Evolutionary conservation across 2,888 invertebrate genomes (phyloP).

Genomic region (Oligia fasciuncula): DNA sequence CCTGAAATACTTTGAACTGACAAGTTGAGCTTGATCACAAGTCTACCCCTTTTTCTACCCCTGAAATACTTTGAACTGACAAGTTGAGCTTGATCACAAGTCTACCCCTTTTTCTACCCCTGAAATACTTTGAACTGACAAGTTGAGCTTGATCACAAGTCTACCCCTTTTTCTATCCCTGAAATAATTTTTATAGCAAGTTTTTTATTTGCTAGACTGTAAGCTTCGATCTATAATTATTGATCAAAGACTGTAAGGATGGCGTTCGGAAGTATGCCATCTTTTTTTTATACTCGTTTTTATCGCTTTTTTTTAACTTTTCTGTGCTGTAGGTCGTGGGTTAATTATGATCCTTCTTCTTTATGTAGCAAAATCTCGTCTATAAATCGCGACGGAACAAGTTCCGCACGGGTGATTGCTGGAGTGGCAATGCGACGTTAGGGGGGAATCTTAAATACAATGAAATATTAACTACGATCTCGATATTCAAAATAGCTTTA

Average conservation of each 20-base stretch:
- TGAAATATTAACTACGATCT: constrained; percentile 30
- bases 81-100: neutral
- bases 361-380: neutral
- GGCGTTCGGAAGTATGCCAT: neutral
- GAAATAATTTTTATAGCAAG: neutral
- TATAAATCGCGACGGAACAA: neutral
- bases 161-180: neutral
- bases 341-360: neutral
- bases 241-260: too few relatives aligned
- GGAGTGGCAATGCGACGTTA: neutral
- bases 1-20: neutral
- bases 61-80: neutral
- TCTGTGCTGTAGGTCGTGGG: too few relatives aligned
- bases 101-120: neutral
- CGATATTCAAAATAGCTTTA: constrained; percentile 24
- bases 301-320: neutral
- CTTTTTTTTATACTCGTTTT: neutral
- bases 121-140: neutral
- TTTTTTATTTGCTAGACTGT: too few relatives aligned
- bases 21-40: neutral
- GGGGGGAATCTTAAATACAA: neutral
- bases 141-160: neutral
- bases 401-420: neutral
- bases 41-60: neutral
- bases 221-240: too few relatives aligned